Evolutionary conservation across 2,888 invertebrate species (phyloP).

Genomic region (Acanthosepion lycidas): DNA sequence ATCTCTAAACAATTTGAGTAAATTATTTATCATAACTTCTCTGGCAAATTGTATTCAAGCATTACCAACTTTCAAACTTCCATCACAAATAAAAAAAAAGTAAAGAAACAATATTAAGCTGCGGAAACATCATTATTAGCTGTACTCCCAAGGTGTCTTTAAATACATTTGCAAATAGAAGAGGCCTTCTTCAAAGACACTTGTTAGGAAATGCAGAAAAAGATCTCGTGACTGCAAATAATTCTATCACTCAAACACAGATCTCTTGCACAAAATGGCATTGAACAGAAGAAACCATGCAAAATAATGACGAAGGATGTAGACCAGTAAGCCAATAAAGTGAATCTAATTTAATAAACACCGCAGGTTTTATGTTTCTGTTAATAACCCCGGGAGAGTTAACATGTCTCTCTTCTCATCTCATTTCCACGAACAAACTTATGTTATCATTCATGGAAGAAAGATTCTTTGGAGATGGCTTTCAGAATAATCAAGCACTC

Average conservation of each 20-base stretch:
- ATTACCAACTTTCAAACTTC: not conserved
- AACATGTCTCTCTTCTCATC: not conserved
- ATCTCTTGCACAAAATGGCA: not conserved
- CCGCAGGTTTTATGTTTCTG: not conserved
- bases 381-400: not conserved
- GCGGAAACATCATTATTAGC: not conserved
- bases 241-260: not conserved
- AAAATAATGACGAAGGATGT: not conserved
- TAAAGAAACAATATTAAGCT: not conserved
- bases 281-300: not conserved
- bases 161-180: too few species aligned
- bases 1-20: not conserved
- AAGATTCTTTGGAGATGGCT: not conserved
- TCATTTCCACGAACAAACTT: not conserved
- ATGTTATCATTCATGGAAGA: not conserved
- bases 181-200: too few species aligned
- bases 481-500: not conserved
- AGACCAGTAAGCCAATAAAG: not conserved
- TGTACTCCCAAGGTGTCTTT: not conserved
- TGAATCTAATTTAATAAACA: not conserved
- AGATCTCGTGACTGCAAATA: not conserved
- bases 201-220: not conserved
- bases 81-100: not conserved
- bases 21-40: not conserved
- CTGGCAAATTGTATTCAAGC: not conserved